A percentile compares a stretch with the other conserved stretches of the same genome.
phyloP scores from a whole-genome alignment of 30 jellyfish, hydroid and myxozoan genomes.

The Aurelia aurita complex sp. Pacific region DNA sequence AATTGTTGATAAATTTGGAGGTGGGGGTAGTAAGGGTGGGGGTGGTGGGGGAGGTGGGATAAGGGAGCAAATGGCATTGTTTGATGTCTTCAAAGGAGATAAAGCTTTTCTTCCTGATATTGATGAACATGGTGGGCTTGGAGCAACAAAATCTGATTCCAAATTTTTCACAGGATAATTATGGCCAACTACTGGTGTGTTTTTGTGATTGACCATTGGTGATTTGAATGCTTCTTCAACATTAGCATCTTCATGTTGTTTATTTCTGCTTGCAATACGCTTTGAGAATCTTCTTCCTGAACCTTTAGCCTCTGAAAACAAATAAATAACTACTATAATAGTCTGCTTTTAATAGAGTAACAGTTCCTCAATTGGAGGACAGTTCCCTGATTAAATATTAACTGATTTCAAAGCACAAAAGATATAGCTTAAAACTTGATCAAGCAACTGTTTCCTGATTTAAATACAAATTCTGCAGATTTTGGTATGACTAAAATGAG shows the following conservation, averaged over 20 bases:
- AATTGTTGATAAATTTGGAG: slow-evolving; percentile 71
- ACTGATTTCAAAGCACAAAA: too few species aligned
- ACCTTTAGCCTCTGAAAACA: slow-evolving; percentile 86
- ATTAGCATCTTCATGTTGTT: background rate
- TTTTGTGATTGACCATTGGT: background rate
- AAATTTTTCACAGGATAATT: slow-evolving; percentile 17
- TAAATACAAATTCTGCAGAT: too few species aligned
- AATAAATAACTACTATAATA: background rate
- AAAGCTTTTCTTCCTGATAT: background rate
- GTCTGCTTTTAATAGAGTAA: too few species aligned
- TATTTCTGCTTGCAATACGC: slow-evolving; percentile 61
- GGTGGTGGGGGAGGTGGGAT: slow-evolving; percentile 22
- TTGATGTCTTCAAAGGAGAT: background rate
- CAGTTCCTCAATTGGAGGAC: too few species aligned
- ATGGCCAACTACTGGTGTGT: background rate
- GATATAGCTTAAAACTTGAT: too few species aligned
- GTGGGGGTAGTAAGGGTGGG: slow-evolving; percentile 62
- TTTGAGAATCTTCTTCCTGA: slow-evolving; percentile 77
- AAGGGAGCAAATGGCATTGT: background rate
- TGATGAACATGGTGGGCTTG: background rate
- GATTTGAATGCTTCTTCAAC: too few species aligned
- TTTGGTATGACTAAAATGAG: too few species aligned
- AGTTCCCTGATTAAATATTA: too few species aligned
- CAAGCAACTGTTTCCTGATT: too few species aligned
- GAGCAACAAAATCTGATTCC: background rate